Conservation (phyloP, 2,888 invertebrate species). For the Eupithecia dodoneata region DNA sequence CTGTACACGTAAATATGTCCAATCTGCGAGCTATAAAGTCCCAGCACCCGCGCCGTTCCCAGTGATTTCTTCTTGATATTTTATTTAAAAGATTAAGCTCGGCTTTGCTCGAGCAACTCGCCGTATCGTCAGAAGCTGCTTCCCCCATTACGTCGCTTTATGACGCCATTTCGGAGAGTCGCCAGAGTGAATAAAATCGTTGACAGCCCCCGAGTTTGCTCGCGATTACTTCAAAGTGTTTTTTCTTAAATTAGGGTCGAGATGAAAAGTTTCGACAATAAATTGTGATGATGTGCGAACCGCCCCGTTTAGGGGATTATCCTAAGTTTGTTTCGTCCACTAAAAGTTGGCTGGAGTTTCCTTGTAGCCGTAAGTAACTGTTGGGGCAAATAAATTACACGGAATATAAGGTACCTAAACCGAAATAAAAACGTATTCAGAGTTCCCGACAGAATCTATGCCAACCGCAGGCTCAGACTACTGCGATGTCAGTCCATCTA, state of each 20-base stretch:
- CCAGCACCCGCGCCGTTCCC: slow-evolving; percentile 50
- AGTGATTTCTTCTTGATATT: slow-evolving; percentile 80
- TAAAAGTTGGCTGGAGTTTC: slow-evolving; percentile 22
- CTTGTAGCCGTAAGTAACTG: not conserved
- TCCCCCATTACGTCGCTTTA: slow-evolving; percentile 73
- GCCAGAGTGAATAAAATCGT: slow-evolving; percentile 60
- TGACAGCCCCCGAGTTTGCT: slow-evolving; percentile 54
- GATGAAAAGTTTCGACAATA: slow-evolving; percentile 58
- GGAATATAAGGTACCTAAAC: not conserved
- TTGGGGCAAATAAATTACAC: not conserved
- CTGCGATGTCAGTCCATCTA: no score
- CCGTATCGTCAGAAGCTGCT: slow-evolving; percentile 65
- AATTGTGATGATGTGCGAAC: slow-evolving; percentile 60
- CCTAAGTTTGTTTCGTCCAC: slow-evolving; percentile 39
- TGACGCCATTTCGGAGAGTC: slow-evolving; percentile 65
- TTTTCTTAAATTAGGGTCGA: slow-evolving; percentile 51
- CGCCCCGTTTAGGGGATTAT: slow-evolving; percentile 37
- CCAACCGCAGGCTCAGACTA: not conserved
- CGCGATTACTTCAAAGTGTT: slow-evolving; percentile 48
- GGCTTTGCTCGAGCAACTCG: slow-evolving; percentile 52
- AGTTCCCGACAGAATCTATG: not conserved
- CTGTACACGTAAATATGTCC: slow-evolving; percentile 55
- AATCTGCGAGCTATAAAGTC: slow-evolving; percentile 66
- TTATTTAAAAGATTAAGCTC: slow-evolving; percentile 76
- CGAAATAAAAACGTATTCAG: not conserved